Evolutionary conservation across 2,113 vertebrate species (phyloP).

Genomic region (Lampris incognitus): DNA sequence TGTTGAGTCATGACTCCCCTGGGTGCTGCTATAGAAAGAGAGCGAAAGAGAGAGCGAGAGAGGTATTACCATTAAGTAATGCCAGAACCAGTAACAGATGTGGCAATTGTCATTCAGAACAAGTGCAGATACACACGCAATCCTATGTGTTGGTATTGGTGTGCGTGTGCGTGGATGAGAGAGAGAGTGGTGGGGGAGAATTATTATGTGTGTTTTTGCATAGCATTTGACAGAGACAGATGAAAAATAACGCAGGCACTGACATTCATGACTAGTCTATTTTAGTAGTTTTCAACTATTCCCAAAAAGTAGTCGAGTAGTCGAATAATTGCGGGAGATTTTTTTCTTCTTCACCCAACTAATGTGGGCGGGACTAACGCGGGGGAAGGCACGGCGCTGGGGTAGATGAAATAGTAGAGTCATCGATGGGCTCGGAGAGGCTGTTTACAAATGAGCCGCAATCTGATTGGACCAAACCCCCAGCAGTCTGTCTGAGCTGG

Average conservation of each 20-base stretch:
- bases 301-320: too few relatives aligned
- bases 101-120: conserved; percentile 21
- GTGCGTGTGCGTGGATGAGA: neutral
- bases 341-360: too few relatives aligned
- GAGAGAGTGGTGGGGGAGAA: neutral
- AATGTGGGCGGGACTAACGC: too few relatives aligned
- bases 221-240: conserved; percentile 42
- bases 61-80: conserved; percentile 4
- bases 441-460: too few relatives aligned
- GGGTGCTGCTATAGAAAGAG: neutral
- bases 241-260: conserved; percentile 31
- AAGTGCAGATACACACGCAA: conserved; percentile 6
- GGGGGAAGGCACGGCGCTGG: too few relatives aligned
- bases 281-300: too few relatives aligned
- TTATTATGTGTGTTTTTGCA: neutral
- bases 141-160: conserved; percentile 11
- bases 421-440: too few relatives aligned
- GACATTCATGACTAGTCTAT: too few relatives aligned
- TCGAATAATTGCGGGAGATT: too few relatives aligned
- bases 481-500: too few relatives aligned
- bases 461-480: too few relatives aligned
- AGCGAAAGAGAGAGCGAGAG: neutral
- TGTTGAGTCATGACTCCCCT: neutral
- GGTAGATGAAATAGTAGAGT: too few relatives aligned
- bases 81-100: conserved; percentile 17